phyloP scores from a whole-genome alignment of 2,113 vertebrate genomes.

The Leptosomus discolor region DNA sequence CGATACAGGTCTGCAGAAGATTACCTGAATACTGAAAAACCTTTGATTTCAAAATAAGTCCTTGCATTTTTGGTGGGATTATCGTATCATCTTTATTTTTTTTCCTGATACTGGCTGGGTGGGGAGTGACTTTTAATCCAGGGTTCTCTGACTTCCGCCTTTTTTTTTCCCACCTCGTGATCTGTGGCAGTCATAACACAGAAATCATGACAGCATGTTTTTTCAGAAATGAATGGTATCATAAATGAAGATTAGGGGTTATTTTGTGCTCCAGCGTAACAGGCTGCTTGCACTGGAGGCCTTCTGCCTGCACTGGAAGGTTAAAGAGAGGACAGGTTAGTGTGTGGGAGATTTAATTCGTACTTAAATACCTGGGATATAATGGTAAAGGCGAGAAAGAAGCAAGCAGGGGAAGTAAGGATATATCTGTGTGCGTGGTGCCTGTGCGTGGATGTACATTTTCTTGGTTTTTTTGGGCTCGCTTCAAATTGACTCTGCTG shows the following conservation, averaged over 20 bases:
- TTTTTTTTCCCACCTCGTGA: not conserved
- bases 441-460: not conserved
- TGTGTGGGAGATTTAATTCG: conserved; percentile 32
- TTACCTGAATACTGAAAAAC: not conserved
- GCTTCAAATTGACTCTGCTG: not conserved
- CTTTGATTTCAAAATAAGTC: not conserved
- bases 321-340: conserved; percentile 37
- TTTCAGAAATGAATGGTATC: not conserved
- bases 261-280: not conserved
- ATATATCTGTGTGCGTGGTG: not conserved
- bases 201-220: not conserved
- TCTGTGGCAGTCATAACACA: conserved; percentile 10
- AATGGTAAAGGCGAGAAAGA: not conserved
- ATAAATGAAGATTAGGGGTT: conserved; percentile 27
- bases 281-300: not conserved
- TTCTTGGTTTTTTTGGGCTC: not conserved
- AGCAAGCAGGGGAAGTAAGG: not conserved
- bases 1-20: not conserved
- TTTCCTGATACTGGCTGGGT: not conserved
- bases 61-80: conserved; percentile 17
- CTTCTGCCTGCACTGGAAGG: not conserved
- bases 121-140: not conserved
- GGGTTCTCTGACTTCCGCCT: not conserved
- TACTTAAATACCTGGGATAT: not conserved
- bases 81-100: not conserved